Conservation (phyloP, 2,113 vertebrate species). For the Apodemus sylvaticus region DNA sequence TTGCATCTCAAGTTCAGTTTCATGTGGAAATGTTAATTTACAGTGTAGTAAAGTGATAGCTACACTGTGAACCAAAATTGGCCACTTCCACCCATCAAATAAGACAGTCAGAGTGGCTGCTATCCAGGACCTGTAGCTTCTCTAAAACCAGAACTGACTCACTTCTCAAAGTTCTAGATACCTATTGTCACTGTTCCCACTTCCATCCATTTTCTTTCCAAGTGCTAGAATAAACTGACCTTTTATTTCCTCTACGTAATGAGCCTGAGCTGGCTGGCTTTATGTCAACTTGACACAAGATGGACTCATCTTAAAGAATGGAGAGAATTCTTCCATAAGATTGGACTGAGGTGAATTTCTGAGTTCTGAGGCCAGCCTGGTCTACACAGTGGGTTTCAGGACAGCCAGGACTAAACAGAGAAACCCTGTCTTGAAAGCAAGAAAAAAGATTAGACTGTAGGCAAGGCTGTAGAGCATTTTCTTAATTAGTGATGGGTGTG, state of each 20-base stretch:
- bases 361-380: no score
- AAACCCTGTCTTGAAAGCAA: no score
- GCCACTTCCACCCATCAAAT: conserved; percentile 42
- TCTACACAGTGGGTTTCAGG: no score
- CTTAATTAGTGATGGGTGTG: not conserved
- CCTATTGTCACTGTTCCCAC: not conserved
- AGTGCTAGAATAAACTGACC: not conserved
- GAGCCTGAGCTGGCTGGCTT: not conserved
- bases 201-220: not conserved
- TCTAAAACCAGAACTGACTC: conserved; percentile 28
- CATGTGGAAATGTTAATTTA: conserved; percentile 48
- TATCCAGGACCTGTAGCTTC: not conserved
- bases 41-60: not conserved
- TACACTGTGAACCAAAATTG: not conserved
- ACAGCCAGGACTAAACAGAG: no score
- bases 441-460: no score
- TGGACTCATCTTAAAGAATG: not conserved
- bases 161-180: not conserved
- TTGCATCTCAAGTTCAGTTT: not conserved
- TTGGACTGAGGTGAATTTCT: not conserved
- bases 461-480: not conserved
- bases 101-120: conserved; percentile 24
- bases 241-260: not conserved
- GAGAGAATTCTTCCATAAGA: not conserved
- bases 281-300: not conserved